Conservation (phyloP, 2,888 invertebrate species). For the Ptychoptera contaminata region DNA sequence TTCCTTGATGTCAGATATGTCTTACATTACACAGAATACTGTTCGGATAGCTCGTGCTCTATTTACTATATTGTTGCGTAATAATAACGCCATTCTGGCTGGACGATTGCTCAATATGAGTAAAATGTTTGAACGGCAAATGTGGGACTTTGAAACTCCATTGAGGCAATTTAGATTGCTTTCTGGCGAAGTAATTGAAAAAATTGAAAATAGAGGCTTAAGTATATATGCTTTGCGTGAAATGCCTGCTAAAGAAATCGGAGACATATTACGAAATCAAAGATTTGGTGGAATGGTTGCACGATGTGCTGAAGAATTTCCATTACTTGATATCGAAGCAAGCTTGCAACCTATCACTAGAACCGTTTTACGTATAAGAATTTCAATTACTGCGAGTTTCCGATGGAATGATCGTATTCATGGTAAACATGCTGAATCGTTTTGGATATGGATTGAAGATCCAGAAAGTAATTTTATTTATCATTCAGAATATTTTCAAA, state of each 20-base stretch:
- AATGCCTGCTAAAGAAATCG: constrained; percentile 76
- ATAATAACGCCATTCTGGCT: constrained; percentile 81
- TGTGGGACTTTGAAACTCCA: constrained; percentile 78
- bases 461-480: constrained; percentile 87
- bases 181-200: constrained; percentile 59
- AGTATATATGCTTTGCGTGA: constrained; percentile 66
- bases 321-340: constrained; percentile 66
- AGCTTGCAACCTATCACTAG: constrained; percentile 90
- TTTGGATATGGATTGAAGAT: constrained; percentile 98
- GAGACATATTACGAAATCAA: constrained; percentile 59
- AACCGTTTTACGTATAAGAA: constrained; percentile 68
- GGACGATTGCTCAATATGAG: constrained; percentile 70
- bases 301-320: constrained; percentile 73
- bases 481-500: constrained; percentile 79
- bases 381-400: constrained; percentile 59
- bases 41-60: constrained; percentile 79
- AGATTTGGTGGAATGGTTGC: constrained; percentile 62
- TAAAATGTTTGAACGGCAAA: constrained; percentile 83
- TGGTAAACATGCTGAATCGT: constrained; percentile 74
- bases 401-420: constrained; percentile 86
- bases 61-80: constrained; percentile 83
- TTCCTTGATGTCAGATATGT: constrained; percentile 28
- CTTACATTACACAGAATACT: constrained; percentile 54
- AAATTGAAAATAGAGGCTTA: constrained; percentile 63
- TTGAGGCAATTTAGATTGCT: constrained; percentile 71